These are phyloP conservation scores for Phyto melanocephala DNA, from an alignment of 2,888 invertebrate species.

Conservation along the genomic window DNA sequence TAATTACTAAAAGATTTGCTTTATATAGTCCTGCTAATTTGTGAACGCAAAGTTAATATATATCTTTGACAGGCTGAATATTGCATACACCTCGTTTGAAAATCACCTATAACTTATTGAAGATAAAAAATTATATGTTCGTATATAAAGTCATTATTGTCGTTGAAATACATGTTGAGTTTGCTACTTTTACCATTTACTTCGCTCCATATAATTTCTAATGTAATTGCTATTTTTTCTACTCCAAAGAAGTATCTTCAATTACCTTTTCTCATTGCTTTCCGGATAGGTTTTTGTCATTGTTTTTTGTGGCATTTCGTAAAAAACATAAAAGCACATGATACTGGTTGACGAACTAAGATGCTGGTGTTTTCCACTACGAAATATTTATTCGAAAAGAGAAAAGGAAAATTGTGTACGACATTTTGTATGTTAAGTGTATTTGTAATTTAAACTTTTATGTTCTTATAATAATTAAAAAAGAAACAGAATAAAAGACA, in stretches of 20 bases:
- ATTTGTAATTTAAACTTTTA: too few species aligned
- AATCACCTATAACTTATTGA: too few species aligned
- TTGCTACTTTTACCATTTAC: conserved; percentile 37
- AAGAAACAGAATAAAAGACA: too few species aligned
- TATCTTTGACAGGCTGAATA: too few species aligned
- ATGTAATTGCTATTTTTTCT: conserved; percentile 74
- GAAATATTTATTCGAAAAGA: too few species aligned
- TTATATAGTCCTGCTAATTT: too few species aligned
- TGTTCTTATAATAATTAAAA: too few species aligned
- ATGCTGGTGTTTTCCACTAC: not conserved
- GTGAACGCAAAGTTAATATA: too few species aligned
- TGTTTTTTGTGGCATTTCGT: not conserved
- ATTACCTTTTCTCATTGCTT: conserved; percentile 2
- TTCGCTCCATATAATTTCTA: conserved; percentile 73
- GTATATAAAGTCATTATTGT: not conserved
- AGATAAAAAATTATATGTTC: not conserved
- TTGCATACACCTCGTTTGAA: too few species aligned
- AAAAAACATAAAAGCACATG: not conserved
- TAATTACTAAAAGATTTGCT: too few species aligned
- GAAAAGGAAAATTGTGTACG: not conserved
- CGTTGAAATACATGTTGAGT: conserved; percentile 60
- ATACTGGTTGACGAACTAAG: conserved; percentile 1
- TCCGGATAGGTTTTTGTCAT: not conserved
- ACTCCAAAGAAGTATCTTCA: conserved; percentile 70
- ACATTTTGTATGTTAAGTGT: too few species aligned